phyloP scores from a whole-genome alignment of 2,113 vertebrate species.

The Aythya baeri region DNA sequence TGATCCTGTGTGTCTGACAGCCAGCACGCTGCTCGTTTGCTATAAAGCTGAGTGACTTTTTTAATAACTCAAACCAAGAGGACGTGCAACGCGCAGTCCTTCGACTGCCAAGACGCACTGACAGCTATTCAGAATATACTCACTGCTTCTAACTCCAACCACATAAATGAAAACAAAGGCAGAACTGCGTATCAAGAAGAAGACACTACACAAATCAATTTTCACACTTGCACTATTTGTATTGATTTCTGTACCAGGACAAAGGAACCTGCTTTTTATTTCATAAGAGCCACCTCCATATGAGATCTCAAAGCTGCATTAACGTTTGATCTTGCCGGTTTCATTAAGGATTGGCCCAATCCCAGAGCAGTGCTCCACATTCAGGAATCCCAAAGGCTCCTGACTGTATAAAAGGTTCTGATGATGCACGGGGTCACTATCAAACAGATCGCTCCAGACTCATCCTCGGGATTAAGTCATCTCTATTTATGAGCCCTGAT shows the following conservation, averaged over 20 bases:
- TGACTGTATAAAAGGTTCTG: background rate
- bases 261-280: background rate
- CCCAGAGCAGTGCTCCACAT: background rate
- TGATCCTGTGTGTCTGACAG: background rate
- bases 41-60: background rate
- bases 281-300: background rate
- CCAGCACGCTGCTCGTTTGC: background rate
- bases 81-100: background rate
- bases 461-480: slow-evolving; percentile 62
- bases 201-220: background rate
- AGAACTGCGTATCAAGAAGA: background rate
- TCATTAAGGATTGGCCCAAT: background rate
- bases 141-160: background rate
- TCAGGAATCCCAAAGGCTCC: background rate
- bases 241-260: background rate
- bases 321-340: background rate
- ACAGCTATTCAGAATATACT: background rate
- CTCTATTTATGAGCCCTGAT: slow-evolving; percentile 49
- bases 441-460: slow-evolving; percentile 31
- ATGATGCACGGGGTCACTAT: background rate
- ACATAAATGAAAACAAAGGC: background rate
- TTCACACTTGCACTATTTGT: background rate
- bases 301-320: background rate
- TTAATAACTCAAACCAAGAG: background rate
- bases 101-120: background rate